Percentiles rank a stretch among this genome's conserved stretches.
Conservation (phyloP, 2,888 invertebrate species). For the Bibio marci region DNA sequence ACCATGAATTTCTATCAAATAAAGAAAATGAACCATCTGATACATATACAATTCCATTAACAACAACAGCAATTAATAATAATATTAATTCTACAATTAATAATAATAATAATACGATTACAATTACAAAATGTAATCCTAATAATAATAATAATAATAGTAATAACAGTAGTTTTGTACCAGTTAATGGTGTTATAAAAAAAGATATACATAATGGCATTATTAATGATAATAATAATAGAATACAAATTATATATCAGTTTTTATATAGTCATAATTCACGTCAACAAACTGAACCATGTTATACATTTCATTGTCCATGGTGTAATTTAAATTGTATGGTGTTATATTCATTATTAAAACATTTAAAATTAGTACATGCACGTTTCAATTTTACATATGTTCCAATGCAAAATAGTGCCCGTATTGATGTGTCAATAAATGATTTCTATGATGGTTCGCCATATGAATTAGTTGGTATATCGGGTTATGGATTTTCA, state of each 20-base stretch:
- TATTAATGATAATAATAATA: constrained; percentile 21
- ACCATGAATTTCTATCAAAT: no score
- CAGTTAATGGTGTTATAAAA: no score
- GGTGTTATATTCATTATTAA: constrained; percentile 71
- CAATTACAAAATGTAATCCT: no score
- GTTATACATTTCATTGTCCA: constrained; percentile 84
- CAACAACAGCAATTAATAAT: no score
- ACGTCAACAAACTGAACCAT: constrained; percentile 86
- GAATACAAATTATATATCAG: constrained; percentile 80
- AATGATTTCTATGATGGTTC: constrained; percentile 92
- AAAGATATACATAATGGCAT: neutral
- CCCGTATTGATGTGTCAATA: constrained; percentile 85
- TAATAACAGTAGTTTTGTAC: no score
- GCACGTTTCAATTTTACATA: constrained; percentile 87
- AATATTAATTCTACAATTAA: no score
- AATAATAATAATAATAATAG: no score
- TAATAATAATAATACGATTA: no score
- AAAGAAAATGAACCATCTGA: no score
- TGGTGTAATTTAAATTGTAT: constrained; percentile 90
- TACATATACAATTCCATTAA: no score
- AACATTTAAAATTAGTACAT: constrained; percentile 87
- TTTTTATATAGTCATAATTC: constrained; percentile 92
- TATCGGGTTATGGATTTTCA: constrained; percentile 49
- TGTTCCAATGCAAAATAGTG: constrained; percentile 37
- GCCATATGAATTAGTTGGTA: constrained; percentile 68